These are phyloP conservation scores for Pteronura brasiliensis DNA, from an alignment of 2,113 vertebrate species.

Conservation along the genomic window DNA sequence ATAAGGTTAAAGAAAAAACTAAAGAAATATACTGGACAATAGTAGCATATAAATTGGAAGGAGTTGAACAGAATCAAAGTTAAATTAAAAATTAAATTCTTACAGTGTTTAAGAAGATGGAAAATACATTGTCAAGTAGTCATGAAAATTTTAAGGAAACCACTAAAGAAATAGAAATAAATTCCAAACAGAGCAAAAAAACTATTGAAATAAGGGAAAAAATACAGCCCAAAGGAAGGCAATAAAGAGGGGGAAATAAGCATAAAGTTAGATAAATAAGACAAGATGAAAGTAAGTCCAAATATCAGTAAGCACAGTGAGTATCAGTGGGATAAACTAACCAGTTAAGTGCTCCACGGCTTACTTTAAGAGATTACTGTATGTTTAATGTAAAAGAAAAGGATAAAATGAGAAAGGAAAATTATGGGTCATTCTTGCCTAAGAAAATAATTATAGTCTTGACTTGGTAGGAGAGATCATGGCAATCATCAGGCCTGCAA, in stretches of 20 bases:
- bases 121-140: not conserved
- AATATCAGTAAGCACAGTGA: conserved; percentile 2
- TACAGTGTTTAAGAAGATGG: not conserved
- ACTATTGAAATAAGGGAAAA: not conserved
- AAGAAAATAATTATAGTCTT: not conserved
- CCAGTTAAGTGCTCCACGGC: not conserved
- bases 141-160: not conserved
- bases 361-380: not conserved
- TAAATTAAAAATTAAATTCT: conserved; percentile 2
- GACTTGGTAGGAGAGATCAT: not conserved
- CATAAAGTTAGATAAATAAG: not conserved
- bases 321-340: not conserved
- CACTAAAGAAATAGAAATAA: not conserved
- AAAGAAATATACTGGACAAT: not conserved
- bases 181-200: not conserved
- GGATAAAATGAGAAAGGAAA: not conserved
- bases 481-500: not conserved
- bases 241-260: not conserved
- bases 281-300: not conserved
- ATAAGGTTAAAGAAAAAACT: not conserved
- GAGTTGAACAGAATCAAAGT: not conserved
- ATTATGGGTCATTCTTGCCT: not conserved
- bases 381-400: conserved; percentile 10
- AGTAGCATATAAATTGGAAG: not conserved
- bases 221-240: not conserved